Evolutionary conservation across 1,140 invertebrate genomes (phyloP).

Genomic region (Capitella teleta): DNA sequence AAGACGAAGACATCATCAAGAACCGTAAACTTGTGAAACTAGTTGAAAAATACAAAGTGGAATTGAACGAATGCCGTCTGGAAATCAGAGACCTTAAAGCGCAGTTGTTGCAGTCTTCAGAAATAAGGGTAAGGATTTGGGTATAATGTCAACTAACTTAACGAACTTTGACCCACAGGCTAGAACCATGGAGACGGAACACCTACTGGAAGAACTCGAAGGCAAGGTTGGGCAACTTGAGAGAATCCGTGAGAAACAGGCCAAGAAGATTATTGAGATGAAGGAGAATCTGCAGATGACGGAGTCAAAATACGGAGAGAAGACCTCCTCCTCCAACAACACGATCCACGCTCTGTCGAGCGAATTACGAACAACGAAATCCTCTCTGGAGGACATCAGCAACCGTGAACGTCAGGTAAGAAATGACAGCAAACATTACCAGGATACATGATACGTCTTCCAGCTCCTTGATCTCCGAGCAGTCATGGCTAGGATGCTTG

Average conservation of each 20-base stretch:
- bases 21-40: slow-evolving; percentile 31
- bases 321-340: slow-evolving; percentile 26
- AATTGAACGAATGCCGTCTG: slow-evolving; percentile 26
- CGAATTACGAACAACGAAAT: slow-evolving; percentile 39
- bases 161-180: slow-evolving; percentile 9
- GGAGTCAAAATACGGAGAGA: slow-evolving; percentile 21
- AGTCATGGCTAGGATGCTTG: slow-evolving; percentile 39
- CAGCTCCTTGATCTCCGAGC: slow-evolving; percentile 39
- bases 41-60: slow-evolving; percentile 34
- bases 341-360: slow-evolving; percentile 38
- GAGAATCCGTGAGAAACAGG: slow-evolving; percentile 31
- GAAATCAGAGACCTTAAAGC: slow-evolving; percentile 36
- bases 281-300: slow-evolving; percentile 21
- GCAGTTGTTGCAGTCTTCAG: slow-evolving; percentile 30
- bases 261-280: slow-evolving; percentile 31
- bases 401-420: slow-evolving; percentile 38
- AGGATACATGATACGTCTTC: slow-evolving; percentile 1
- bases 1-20: slow-evolving; percentile 27
- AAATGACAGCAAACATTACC: not conserved
- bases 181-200: slow-evolving; percentile 26
- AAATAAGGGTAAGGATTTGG: slow-evolving; percentile 35
- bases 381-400: slow-evolving; percentile 28
- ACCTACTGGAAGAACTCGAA: slow-evolving; percentile 31
- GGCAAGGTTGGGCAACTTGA: slow-evolving; percentile 35
- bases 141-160: too few relatives aligned